These are phyloP conservation scores for Romanogobio albipinnatus DNA, from an alignment of 2,113 vertebrate genomes.

Conservation along the genomic window DNA sequence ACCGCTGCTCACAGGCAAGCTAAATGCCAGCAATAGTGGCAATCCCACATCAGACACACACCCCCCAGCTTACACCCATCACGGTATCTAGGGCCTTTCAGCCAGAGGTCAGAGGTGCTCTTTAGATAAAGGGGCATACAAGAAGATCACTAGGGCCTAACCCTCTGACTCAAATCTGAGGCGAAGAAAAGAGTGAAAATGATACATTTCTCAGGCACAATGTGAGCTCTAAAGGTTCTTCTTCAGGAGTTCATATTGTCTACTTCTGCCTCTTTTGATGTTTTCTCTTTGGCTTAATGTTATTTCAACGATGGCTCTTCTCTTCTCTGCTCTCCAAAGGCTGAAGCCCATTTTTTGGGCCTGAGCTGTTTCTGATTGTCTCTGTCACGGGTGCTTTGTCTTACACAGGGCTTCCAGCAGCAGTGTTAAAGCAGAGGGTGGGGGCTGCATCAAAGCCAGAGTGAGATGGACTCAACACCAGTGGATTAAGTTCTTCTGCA, in stretches of 20 bases:
- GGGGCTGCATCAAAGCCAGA: slow-evolving; percentile 91
- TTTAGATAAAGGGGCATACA: slow-evolving; percentile 96
- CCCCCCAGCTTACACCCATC: slow-evolving; percentile 87
- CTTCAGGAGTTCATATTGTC: slow-evolving; percentile 78
- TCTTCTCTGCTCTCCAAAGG: slow-evolving; percentile 70
- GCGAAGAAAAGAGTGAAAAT: slow-evolving; percentile 64
- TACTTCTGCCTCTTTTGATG: slow-evolving; percentile 73
- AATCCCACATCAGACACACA: slow-evolving; percentile 92
- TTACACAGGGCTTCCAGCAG: slow-evolving; percentile 82
- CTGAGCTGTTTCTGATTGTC: slow-evolving; percentile 94
- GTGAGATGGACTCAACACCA: slow-evolving; percentile 94
- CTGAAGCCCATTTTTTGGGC: slow-evolving; percentile 75
- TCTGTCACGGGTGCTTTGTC: slow-evolving; percentile 99
- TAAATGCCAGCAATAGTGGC: slow-evolving; percentile 87
- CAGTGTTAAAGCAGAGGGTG: slow-evolving; percentile 82
- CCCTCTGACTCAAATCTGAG: slow-evolving; percentile 67
- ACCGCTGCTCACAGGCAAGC: slow-evolving; percentile 87
- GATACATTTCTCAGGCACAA: slow-evolving; percentile 70
- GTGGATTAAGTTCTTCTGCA: slow-evolving; percentile 99
- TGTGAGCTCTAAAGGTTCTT: slow-evolving; percentile 58
- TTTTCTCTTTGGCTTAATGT: slow-evolving; percentile 66
- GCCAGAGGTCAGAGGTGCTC: slow-evolving; percentile 91
- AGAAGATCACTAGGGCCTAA: slow-evolving; percentile 91
- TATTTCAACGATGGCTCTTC: slow-evolving; percentile 67
- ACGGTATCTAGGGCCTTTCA: slow-evolving; percentile 89